Percentiles rank a stretch among this genome's conserved stretches.
These are phyloP conservation scores for Numida meleagris DNA, from an alignment of 2,113 vertebrate genomes.

Conservation along the genomic window DNA sequence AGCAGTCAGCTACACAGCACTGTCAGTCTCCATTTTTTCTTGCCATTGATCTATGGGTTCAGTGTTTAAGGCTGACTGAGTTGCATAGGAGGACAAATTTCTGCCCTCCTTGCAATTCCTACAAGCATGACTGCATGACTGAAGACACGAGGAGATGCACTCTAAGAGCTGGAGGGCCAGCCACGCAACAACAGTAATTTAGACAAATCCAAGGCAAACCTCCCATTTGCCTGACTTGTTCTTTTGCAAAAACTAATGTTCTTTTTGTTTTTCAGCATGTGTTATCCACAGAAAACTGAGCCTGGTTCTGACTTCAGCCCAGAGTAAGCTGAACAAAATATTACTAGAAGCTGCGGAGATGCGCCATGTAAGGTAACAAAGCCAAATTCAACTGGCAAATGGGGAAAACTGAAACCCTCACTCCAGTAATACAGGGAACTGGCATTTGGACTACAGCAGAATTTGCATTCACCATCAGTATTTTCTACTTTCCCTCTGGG, in stretches of 20 bases:
- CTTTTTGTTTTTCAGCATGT: not conserved
- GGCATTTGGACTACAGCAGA: not conserved
- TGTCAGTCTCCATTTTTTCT: slow-evolving; percentile 2
- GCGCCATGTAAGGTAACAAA: not conserved
- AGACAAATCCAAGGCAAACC: not conserved
- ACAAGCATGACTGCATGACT: not conserved
- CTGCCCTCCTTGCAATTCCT: slow-evolving; percentile 12
- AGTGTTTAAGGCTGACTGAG: slow-evolving; percentile 38
- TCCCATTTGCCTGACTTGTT: not conserved
- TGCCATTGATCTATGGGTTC: not conserved
- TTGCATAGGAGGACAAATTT: not conserved
- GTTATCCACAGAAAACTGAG: not conserved
- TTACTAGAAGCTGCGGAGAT: not conserved
- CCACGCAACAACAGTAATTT: not conserved
- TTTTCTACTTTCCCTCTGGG: not conserved
- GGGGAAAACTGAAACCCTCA: not conserved
- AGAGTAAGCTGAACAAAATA: not conserved
- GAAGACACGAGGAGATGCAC: not conserved
- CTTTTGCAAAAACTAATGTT: not conserved
- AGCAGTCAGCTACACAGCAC: not conserved
- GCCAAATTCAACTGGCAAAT: not conserved
- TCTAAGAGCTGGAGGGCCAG: not conserved
- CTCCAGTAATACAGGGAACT: too few species aligned
- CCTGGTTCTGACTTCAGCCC: not conserved
- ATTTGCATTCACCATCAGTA: not conserved